A percentile compares a stretch with the other conserved stretches of the same genome.
Conservation (phyloP, 1,140 invertebrate genomes). For the Achatina immaculata region DNA sequence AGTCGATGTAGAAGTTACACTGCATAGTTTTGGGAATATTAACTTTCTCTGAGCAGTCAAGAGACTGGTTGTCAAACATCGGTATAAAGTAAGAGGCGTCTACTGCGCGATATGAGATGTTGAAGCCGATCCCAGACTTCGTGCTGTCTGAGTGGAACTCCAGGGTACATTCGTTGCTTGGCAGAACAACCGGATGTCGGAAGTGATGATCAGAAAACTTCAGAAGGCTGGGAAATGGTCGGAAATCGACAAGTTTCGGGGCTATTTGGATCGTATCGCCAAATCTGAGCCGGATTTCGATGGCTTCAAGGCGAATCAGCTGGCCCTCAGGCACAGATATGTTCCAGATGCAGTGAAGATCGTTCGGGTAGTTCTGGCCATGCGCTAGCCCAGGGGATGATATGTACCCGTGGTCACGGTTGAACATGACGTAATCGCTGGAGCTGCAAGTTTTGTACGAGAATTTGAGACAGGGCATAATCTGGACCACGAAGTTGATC, state of each 20-base stretch:
- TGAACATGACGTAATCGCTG: not conserved
- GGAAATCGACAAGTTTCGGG: not conserved
- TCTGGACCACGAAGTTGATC: conserved; percentile 1
- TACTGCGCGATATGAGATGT: conserved; percentile 15
- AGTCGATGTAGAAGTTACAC: conserved; percentile 24
- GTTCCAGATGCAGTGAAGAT: conserved; percentile 16
- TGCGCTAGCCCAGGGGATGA: conserved; percentile 11
- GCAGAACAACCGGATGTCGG: conserved; percentile 16
- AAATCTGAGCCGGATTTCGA: not conserved
- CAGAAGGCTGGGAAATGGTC: not conserved
- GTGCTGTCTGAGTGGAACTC: conserved; percentile 20
- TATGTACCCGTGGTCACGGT: not conserved
- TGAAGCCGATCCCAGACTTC: conserved; percentile 17
- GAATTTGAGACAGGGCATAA: not conserved
- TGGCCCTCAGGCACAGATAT: conserved; percentile 4
- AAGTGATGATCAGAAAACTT: not conserved
- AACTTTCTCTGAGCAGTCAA: not conserved
- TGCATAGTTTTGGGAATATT: not conserved
- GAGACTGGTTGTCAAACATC: conserved; percentile 4
- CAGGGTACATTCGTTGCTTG: not conserved
- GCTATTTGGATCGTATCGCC: conserved; percentile 16
- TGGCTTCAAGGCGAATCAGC: conserved; percentile 1
- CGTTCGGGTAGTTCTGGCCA: conserved; percentile 24
- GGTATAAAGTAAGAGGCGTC: not conserved
- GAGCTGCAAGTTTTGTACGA: conserved; percentile 4